A percentile compares a stretch with the other conserved stretches of the same genome.
phyloP scores from a whole-genome alignment of 2,797 vertebrate species.

The Sebastes iracundus region DNA sequence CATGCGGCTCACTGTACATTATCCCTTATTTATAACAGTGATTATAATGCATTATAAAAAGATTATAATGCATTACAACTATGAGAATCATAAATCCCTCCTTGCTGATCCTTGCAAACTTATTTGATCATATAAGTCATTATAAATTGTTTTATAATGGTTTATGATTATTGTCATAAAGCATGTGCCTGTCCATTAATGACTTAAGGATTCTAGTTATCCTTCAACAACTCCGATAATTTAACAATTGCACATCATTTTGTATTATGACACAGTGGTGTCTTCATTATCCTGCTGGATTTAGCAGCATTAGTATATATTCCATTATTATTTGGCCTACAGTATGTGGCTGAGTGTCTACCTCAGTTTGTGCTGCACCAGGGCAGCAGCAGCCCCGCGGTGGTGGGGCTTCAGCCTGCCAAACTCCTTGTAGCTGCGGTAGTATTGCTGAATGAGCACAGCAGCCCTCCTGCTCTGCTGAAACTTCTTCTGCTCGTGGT shows the following conservation, averaged over 20 bases:
- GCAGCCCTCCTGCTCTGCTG: slow-evolving; percentile 97
- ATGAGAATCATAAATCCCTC: too few relatives aligned
- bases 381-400: slow-evolving; percentile 85
- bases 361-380: slow-evolving; percentile 97
- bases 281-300: background rate
- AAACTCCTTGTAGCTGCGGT: slow-evolving; percentile 96
- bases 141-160: background rate
- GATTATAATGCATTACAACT: too few relatives aligned
- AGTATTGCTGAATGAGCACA: slow-evolving; percentile 98
- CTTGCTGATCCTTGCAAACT: too few relatives aligned
- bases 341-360: slow-evolving; percentile 55
- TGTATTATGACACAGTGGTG: background rate
- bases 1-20: too few relatives aligned
- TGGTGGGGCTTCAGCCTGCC: slow-evolving; percentile 91
- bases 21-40: too few relatives aligned
- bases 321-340: background rate
- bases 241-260: background rate
- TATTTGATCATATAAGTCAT: background rate
- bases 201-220: background rate
- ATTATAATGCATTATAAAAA: too few relatives aligned
- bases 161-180: background rate
- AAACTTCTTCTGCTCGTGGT: slow-evolving; percentile 97
- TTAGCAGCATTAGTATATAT: background rate
- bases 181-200: background rate
- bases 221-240: slow-evolving; percentile 8